Percentiles rank a stretch among this genome's conserved stretches.
These are phyloP conservation scores for Emberiza fucata DNA, from an alignment of 2,113 vertebrate genomes.

Conservation along the genomic window DNA sequence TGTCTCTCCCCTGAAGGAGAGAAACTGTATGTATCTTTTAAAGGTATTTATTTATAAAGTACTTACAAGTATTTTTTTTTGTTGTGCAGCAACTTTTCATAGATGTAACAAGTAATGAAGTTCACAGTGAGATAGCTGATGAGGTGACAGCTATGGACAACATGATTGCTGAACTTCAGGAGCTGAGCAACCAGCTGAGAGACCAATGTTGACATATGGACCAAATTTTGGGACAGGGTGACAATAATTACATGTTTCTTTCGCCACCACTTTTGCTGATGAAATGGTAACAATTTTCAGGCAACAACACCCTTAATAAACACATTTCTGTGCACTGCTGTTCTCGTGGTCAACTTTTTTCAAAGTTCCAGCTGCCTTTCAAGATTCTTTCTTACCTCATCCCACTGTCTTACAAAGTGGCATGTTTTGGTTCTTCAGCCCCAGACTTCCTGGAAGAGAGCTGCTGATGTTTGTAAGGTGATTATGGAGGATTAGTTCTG, in stretches of 20 bases:
- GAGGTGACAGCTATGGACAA: conserved; percentile 77
- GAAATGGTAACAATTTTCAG: background rate
- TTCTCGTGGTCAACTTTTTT: conserved; percentile 26
- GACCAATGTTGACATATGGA: conserved; percentile 66
- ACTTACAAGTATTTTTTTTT: conserved; percentile 22
- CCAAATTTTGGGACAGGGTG: background rate
- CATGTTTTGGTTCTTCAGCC: background rate
- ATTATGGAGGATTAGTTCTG: conserved; percentile 1
- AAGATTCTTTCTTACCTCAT: background rate
- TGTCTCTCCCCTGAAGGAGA: background rate
- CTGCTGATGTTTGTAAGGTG: background rate
- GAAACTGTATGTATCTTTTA: background rate
- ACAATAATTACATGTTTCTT: background rate
- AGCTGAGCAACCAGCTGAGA: conserved; percentile 78
- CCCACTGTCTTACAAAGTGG: background rate
- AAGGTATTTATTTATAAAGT: background rate
- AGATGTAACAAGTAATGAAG: conserved; percentile 76
- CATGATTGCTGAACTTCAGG: conserved; percentile 81
- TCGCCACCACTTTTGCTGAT: background rate
- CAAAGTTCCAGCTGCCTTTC: background rate
- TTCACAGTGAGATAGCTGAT: conserved; percentile 78
- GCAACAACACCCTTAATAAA: conserved; percentile 56
- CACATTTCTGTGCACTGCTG: background rate
- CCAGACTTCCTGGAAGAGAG: background rate
- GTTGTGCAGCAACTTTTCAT: conserved; percentile 83